A percentile compares a stretch with the other conserved stretches of the same genome.
Conservation (phyloP, 2,113 vertebrate species). For the Barbus barbus region DNA sequence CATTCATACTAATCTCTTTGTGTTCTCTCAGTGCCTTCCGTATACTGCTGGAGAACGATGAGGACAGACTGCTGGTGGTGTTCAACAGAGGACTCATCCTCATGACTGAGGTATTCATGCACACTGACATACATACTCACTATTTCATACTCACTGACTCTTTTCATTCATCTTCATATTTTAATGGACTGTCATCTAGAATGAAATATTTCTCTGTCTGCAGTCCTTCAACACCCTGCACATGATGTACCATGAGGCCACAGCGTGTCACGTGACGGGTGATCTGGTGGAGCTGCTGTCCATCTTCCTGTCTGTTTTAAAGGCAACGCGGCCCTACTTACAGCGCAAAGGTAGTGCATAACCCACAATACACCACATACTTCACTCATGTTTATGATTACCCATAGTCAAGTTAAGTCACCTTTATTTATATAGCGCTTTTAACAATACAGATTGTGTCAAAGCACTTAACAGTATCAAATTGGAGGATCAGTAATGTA, state of each 20-base stretch:
- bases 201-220: conserved; percentile 2
- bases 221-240: conserved; percentile 99
- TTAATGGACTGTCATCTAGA: not conserved
- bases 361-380: not conserved
- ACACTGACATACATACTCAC: too few species aligned
- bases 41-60: conserved; percentile 96
- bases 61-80: conserved; percentile 96
- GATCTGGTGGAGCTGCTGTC: conserved; percentile 98
- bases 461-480: too few species aligned
- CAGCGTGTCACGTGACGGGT: conserved; percentile 97
- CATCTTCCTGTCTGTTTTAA: conserved; percentile 96
- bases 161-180: not conserved
- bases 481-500: too few species aligned
- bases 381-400: not conserved
- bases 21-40: conserved; percentile 90
- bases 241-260: conserved; percentile 99
- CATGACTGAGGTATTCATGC: conserved; percentile 94
- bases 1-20: not conserved
- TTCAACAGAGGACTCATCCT: conserved; percentile 97
- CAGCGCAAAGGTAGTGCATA: conserved; percentile 90
- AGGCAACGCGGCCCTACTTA: conserved; percentile 92
- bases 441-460: too few species aligned
- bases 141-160: too few species aligned
- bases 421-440: too few species aligned
- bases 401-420: too few species aligned